Base-by-base conservation (phyloP, 2,888 invertebrate genomes). In the Busseola fusca region DNA sequence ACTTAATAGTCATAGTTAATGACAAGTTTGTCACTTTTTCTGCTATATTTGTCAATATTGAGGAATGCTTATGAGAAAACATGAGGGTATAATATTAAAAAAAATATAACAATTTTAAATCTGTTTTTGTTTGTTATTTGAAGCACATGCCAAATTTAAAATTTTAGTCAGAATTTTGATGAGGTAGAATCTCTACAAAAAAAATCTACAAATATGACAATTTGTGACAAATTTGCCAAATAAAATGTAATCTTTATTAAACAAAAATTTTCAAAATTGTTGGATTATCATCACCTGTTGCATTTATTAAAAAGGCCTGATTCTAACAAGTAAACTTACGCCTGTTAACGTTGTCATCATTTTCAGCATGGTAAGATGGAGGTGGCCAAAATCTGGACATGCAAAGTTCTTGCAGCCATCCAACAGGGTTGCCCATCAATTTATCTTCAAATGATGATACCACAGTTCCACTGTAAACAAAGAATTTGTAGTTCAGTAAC, bases 301-400 rank as follows among this genome's bases (percentile, higher is more conserved):
- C 25, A 25, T 42, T 42, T 60, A 42, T 60, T 60, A 21, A 21
- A 59, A 2, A 45, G 45, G 45, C 45, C 21, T 10, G 1, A n/a
- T 42, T 37, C 4, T 14, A 25, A 45, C 0, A n/a, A 77, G 16
- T 37, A 30, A 60, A 93, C 95, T 91, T 88, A 95, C 95, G 95
- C 80, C 95, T 92, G 71, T 95, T 94, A 21, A 94, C 91, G 86
- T 92, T 95, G 70, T 98, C 98, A 90, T 98, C 98, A 90, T 96
- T 97, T 91, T 97, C 98, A 86, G 98, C 98, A 86, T 98, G 98
- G 91, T 99, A 99, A 40, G 97, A 97, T 40, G 99, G 99, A 56
- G 99, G 99, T 45, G 99, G 98, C 98, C 99, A 98, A 85, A 98
- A 97, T 68, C 98, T 97, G 57, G 99, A 98, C 98, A 99, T 99